Percentiles rank a stretch among this genome's conserved stretches.
Evolutionary conservation across 2,797 vertebrate species (phyloP).

Genomic region (Huso huso): DNA sequence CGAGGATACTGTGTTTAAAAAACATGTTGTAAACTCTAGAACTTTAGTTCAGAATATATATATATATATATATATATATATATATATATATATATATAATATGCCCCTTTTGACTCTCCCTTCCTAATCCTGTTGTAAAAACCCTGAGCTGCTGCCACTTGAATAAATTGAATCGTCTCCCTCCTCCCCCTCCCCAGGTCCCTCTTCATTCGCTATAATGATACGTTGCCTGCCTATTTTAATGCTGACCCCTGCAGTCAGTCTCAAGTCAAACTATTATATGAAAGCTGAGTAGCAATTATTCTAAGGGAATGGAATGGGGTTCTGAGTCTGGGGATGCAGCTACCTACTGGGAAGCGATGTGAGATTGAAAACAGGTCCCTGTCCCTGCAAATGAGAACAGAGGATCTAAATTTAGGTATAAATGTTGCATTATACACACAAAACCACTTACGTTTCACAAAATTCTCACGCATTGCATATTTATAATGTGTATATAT

Average conservation of each 20-base stretch:
- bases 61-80: too few relatives aligned
- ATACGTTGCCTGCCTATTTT: conserved; percentile 20
- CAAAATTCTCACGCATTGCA: too few relatives aligned
- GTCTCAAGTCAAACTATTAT: conserved; percentile 2
- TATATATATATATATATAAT: too few relatives aligned
- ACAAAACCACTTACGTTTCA: too few relatives aligned
- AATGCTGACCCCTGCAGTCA: conserved; percentile 1
- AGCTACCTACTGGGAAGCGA: conserved; percentile 1
- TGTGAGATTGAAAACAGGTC: background rate
- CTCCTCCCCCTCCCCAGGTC: conserved; percentile 3
- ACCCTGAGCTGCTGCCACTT: conserved; percentile 11
- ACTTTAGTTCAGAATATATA: too few relatives aligned
- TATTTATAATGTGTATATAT: too few relatives aligned
- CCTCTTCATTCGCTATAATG: conserved; percentile 17
- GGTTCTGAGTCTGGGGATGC: background rate
- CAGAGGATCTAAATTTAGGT: background rate
- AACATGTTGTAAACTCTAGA: too few relatives aligned
- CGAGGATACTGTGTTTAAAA: too few relatives aligned
- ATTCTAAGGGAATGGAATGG: conserved; percentile 1
- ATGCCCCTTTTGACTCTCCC: background rate
- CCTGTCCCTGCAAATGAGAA: background rate
- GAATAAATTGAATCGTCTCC: conserved; percentile 18
- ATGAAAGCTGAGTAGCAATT: conserved; percentile 1
- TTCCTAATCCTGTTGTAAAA: background rate
- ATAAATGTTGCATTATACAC: background rate